Evolutionary conservation across 2,888 invertebrate genomes (phyloP).

Genomic region (Desoria tigrina): DNA sequence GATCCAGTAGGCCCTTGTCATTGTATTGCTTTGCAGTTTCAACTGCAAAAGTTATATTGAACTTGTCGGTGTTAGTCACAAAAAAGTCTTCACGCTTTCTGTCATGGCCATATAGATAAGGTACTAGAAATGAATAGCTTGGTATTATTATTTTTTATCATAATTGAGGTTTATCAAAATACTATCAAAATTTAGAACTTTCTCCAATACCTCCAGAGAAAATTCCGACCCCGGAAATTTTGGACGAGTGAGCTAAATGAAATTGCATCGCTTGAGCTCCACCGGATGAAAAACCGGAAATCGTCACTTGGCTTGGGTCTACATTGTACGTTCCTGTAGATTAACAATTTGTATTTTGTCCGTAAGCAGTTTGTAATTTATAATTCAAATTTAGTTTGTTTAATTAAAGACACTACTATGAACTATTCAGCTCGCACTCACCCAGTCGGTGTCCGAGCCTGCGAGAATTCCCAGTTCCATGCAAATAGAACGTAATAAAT

Average conservation of each 20-base stretch:
- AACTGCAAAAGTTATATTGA: constrained; percentile 41
- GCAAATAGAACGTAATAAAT: no score
- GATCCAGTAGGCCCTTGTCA: constrained; percentile 54
- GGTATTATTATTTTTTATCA: no score
- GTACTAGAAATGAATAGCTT: constrained; percentile 36
- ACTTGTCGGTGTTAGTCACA: constrained; percentile 40
- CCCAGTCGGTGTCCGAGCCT: no score
- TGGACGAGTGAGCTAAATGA: constrained; percentile 56
- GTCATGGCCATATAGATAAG: constrained; percentile 49
- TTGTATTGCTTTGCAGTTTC: constrained; percentile 40
- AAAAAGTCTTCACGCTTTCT: constrained; percentile 41
- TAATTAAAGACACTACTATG: no score
- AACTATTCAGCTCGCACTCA: no score
- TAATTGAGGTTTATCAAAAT: no score
- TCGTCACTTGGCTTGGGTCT: constrained; percentile 54
- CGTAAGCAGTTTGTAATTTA: no score
- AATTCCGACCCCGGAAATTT: constrained; percentile 55
- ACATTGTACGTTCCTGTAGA: constrained; percentile 54
- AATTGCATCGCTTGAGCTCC: constrained; percentile 57
- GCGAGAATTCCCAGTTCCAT: no score
- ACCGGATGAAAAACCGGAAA: constrained; percentile 57
- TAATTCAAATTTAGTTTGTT: no score
- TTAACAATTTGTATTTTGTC: background rate
- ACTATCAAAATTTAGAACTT: no score
- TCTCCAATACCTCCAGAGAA: constrained; percentile 56